A percentile compares a stretch with the other conserved stretches of the same genome.
Conservation (phyloP, 2,888 invertebrate genomes). For the Loripinus fragilis region DNA sequence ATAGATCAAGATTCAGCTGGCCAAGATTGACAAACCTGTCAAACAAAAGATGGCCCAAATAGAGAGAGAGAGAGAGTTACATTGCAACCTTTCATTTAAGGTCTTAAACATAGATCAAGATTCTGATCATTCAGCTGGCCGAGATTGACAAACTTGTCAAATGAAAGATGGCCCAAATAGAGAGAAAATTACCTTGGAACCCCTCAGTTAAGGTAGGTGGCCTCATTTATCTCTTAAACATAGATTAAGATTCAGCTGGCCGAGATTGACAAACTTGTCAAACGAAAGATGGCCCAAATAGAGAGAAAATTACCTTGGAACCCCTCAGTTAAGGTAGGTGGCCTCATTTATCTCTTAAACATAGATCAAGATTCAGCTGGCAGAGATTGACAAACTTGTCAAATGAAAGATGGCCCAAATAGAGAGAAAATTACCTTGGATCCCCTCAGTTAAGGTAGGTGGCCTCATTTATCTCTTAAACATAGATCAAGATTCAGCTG, state of each 20-base stretch:
- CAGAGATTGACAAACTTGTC: slow-evolving; percentile 56
- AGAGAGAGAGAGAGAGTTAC: too few species aligned
- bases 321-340: slow-evolving; percentile 39
- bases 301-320: slow-evolving; percentile 54
- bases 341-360: too few species aligned
- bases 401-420: slow-evolving; percentile 49
- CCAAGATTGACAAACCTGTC: slow-evolving; percentile 54
- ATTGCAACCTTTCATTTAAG: too few species aligned
- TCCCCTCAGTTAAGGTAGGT: slow-evolving; percentile 41
- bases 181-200: slow-evolving; percentile 52
- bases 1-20: slow-evolving; percentile 43
- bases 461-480: too few species aligned
- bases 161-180: slow-evolving; percentile 49
- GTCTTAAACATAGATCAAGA: too few species aligned
- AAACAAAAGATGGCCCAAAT: slow-evolving; percentile 49
- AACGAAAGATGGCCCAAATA: slow-evolving; percentile 48
- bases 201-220: slow-evolving; percentile 40
- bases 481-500: slow-evolving; percentile 40
- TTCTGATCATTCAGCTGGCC: slow-evolving; percentile 42
- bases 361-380: slow-evolving; percentile 43
- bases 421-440: slow-evolving; percentile 53
- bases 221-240: too few species aligned
- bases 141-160: slow-evolving; percentile 57
- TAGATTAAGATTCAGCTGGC: slow-evolving; percentile 42
- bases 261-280: slow-evolving; percentile 56